Conservation (phyloP, 2,888 invertebrate genomes). For the Scotopteryx bipunctaria region DNA sequence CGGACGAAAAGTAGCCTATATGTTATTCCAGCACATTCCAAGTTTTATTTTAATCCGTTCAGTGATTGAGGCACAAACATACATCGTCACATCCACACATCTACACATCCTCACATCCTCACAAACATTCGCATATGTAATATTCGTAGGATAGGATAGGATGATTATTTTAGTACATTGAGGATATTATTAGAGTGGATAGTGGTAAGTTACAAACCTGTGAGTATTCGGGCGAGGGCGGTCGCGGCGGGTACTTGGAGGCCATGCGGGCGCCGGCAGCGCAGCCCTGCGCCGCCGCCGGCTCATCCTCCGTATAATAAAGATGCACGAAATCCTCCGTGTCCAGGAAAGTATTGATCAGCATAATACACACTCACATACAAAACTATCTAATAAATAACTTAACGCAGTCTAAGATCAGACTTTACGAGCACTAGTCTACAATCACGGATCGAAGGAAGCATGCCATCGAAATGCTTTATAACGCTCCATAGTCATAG, state of each 20-base stretch:
- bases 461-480: slow-evolving; percentile 70
- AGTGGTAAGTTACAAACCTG: slow-evolving; percentile 62
- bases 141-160: no score
- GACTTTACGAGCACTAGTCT: slow-evolving; percentile 64
- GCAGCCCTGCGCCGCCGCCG: slow-evolving; percentile 69
- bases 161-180: no score
- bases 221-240: slow-evolving; percentile 73
- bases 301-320: slow-evolving; percentile 79
- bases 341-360: slow-evolving; percentile 81
- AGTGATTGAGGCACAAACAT: no score
- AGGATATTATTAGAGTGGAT: not conserved
- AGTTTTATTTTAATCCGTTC: no score
- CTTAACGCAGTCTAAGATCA: slow-evolving; percentile 70
- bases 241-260: slow-evolving; percentile 71
- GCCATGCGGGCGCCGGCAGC: slow-evolving; percentile 77
- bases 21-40: no score
- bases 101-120: no score
- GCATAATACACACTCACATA: slow-evolving; percentile 69
- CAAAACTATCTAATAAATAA: slow-evolving; percentile 71
- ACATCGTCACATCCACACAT: no score
- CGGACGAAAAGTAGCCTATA: no score
- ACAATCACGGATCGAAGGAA: slow-evolving; percentile 63
- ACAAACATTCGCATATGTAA: no score
- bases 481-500: slow-evolving; percentile 68
- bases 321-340: slow-evolving; percentile 82